Evolutionary conservation across 2,797 vertebrate genomes (phyloP), one percentile per base, ranked within the genome.

Genomic region (Crocodylus rhombifer): DNA sequence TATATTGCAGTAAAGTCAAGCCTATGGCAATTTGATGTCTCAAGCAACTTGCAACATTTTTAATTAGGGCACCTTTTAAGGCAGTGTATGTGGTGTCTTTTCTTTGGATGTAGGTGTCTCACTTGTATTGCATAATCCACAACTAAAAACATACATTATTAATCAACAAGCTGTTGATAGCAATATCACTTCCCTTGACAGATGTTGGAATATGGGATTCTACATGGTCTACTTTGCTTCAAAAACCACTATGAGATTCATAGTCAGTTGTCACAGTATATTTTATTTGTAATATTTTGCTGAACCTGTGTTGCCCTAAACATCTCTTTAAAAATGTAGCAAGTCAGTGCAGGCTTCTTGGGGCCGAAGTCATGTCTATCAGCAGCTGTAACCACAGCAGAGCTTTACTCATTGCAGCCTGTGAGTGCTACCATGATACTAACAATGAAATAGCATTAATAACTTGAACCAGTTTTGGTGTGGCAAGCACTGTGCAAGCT

Each of bases 281-380:
- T 42, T 42, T 42, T 42, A 42, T 42, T 42, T 42, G 42, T 42
- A 42, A 42, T 42, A 51, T 51, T 51, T 51, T 51, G 86, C 84
- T 84, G 21, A 65, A 65, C 42, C 73, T 36, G 2, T 62, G 0
- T 51, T 14, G 61, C 73, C 78, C 61, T 86, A 91, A 79, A 76
- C 55, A 58, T 4, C 76, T 55, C 42, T 14, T 81, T 67, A 14
- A 20, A 55, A 14, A 25, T 71, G 57, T 57, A 14, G 87, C 84
- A 93, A 77, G 65, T 93, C 92, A 80, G 13, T 79, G 86, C 84
- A 87, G 65, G 83, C 95, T 96, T 82, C 93, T 89, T 94, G 77
- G 92, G 86, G 74, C 18, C 71, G 65, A 14, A 86, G 77, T 92
- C 95, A 96, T 71, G 15, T 85, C 69, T 2, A 20, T 81, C 55